Evolutionary conservation across 2,113 vertebrate genomes (phyloP).

Genomic region (Baryphthengus martii): DNA sequence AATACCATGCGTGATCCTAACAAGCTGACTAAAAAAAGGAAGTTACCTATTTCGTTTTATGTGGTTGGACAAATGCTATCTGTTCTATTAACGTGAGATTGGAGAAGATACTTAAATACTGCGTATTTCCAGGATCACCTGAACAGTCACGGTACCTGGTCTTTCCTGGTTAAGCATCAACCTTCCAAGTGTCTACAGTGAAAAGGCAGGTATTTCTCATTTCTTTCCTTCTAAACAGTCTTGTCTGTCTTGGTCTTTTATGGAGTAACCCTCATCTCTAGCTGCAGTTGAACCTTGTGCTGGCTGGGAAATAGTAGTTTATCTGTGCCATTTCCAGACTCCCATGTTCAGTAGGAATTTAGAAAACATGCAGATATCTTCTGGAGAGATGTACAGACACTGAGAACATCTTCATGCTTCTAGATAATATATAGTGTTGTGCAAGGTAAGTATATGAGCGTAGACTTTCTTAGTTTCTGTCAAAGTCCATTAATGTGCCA

Average conservation of each 20-base stretch:
- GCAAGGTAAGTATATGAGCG: neutral
- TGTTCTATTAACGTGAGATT: neutral
- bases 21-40: constrained; percentile 3
- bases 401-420: neutral
- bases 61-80: neutral
- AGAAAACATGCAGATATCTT: neutral
- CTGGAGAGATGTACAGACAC: neutral
- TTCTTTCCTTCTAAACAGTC: neutral
- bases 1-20: constrained; percentile 32
- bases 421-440: neutral
- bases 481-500: neutral
- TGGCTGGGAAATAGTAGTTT: neutral
- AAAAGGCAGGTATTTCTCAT: neutral
- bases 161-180: neutral
- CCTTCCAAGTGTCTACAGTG: neutral
- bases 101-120: neutral
- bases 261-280: neutral
- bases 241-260: neutral
- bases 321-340: neutral
- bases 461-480: neutral
- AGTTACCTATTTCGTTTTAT: neutral
- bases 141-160: neutral
- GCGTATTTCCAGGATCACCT: neutral
- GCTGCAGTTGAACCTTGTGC: neutral
- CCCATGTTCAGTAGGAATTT: neutral